Conservation (phyloP, 37 sponge, comb jelly and placozoan genomes). For the Petrosia ficiformis region DNA sequence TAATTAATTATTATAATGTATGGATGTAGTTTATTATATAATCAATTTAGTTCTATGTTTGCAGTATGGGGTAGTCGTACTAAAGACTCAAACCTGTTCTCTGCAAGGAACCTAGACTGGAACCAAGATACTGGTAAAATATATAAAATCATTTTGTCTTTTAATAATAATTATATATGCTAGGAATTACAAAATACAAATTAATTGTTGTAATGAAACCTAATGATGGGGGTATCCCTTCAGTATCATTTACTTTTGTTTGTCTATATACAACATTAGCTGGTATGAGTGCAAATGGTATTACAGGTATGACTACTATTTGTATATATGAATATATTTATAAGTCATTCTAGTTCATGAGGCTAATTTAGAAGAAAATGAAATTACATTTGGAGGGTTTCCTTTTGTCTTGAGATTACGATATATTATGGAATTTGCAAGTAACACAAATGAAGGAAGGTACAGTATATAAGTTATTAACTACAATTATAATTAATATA, state of each 20-base stretch:
- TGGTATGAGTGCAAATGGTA: slow-evolving; percentile 62
- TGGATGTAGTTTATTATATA: not conserved
- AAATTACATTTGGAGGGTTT: slow-evolving; percentile 43
- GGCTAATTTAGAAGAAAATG: slow-evolving; percentile 69
- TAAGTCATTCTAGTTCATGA: slow-evolving; percentile 1
- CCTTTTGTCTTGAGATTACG: slow-evolving; percentile 56
- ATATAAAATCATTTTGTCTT: not conserved
- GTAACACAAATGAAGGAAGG: slow-evolving; percentile 29
- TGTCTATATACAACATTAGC: slow-evolving; percentile 60
- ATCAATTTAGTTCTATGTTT: slow-evolving; percentile 58
- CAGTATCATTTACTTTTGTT: slow-evolving; percentile 56
- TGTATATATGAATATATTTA: not conserved
- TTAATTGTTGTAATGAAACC: slow-evolving; percentile 49
- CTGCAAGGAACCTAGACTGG: slow-evolving; percentile 74
- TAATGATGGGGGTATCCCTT: slow-evolving; percentile 48
- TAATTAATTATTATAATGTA: not conserved
- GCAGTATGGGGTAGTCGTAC: slow-evolving; percentile 69
- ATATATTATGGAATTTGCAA: slow-evolving; percentile 68
- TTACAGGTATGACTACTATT: slow-evolving; percentile 25
- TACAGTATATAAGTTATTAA: not conserved
- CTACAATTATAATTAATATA: not conserved
- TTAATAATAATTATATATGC: not conserved
- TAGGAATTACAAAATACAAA: slow-evolving; percentile 66
- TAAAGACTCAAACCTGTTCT: slow-evolving; percentile 32
- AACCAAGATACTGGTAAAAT: slow-evolving; percentile 47